Evolutionary conservation across 92 coral and sea anemone species (phyloP), one percentile per base, ranked within the genome.

Genomic region (Porites divaricata): DNA sequence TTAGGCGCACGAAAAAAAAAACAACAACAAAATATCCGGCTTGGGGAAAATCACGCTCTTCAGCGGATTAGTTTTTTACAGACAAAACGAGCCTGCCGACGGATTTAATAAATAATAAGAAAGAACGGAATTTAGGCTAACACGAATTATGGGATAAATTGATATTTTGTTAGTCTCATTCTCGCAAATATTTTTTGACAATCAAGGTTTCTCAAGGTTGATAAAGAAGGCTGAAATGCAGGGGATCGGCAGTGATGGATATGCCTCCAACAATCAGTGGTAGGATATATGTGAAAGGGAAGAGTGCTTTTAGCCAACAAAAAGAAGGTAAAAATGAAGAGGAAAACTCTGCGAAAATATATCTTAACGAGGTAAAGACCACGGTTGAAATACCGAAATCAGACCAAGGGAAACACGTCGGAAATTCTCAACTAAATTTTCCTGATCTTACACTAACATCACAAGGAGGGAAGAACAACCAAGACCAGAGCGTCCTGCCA

Each of bases 251-350:
- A n/a, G 26, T 7, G 28, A 21, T 4, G 13, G 22, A 59, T 23
- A 82, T 82, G 79, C 79, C 79, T 20, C 70, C 48, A 82, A 41
- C 61, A 22, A 48, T 57, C 45, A 2, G 56, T 48, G n/a, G 72
- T 2, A 63, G 73, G 11, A 21, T 82, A 52, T 13, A 54, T 14
- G 41, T 82, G 16, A 63, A 19, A 1, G 86, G 78, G 23, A 72
- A 70, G 61, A 61, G 76, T 17, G 79, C n/a, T 49, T 72, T 71
- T 20, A n/a, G 23, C 24, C 20, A 17, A 48, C 71, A 16, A 80
- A 8, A 9, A 22, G 9, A 6, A 9, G 64, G 16, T 2, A 67
- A 15, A 50, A 22, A 13, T 15, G 67, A 28, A 48, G 63, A 72
- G 23, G 11, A 17, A 41, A 14, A 2, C 28, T 15, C n/a, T 23